A percentile compares a stretch with the other conserved stretches of the same genome.
Conservation (phyloP, 2,797 vertebrate species). For the Eospalax fontanierii region DNA sequence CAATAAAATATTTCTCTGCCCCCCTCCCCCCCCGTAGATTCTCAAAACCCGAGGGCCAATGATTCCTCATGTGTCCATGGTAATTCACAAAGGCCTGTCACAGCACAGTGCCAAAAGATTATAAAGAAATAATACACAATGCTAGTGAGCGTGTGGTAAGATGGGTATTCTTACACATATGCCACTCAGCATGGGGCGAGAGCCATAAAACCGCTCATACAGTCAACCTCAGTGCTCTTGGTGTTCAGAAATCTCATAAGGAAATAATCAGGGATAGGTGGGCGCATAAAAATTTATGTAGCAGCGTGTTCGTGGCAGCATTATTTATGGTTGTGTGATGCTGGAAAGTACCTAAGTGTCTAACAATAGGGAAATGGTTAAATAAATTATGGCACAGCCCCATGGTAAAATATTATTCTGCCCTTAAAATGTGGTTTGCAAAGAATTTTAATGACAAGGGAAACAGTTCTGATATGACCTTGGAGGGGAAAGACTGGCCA, state of each 20-base stretch:
- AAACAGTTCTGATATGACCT: conserved; percentile 41
- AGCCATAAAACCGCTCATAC: not conserved
- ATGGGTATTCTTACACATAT: not conserved
- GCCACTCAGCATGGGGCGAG: not conserved
- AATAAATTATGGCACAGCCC: conserved; percentile 48
- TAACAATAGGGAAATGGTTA: conserved; percentile 47
- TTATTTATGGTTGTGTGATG: conserved; percentile 64
- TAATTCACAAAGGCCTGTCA: not conserved
- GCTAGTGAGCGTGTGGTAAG: not conserved
- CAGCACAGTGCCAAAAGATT: not conserved
- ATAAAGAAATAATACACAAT: not conserved
- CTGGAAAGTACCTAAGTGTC: conserved; percentile 59
- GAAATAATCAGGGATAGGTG: conserved; percentile 23
- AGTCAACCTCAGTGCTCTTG: not conserved
- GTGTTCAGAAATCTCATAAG: not conserved
- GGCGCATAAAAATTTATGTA: conserved; percentile 55
- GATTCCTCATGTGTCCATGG: not conserved
- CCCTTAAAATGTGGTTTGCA: conserved; percentile 56
- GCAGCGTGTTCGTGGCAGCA: not conserved
- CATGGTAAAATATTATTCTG: conserved; percentile 68
- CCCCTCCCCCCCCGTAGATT: not conserved
- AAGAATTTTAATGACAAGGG: conserved; percentile 65
- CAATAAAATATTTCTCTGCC: not conserved
- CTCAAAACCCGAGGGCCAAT: not conserved
- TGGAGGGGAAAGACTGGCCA: not conserved